Conservation (phyloP, 2,888 invertebrate genomes). For the Idaea biselata region DNA sequence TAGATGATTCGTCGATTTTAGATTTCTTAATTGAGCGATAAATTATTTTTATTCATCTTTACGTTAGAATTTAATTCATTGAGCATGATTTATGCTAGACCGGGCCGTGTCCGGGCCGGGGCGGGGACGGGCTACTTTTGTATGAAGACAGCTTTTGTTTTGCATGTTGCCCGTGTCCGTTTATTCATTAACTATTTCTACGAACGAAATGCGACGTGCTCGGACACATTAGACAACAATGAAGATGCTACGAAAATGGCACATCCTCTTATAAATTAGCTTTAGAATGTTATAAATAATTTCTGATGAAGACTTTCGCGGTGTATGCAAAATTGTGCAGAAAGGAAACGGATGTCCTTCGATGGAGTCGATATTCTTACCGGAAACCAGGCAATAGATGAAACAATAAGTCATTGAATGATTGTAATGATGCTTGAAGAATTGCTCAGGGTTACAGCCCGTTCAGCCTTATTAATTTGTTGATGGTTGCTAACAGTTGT, state of each 20-base stretch:
- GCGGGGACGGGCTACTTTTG: too few relatives aligned
- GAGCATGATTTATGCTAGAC: too few relatives aligned
- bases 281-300: slow-evolving; percentile 39
- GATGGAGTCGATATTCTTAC: slow-evolving; percentile 42
- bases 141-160: too few relatives aligned
- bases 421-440: slow-evolving; percentile 24
- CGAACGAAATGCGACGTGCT: slow-evolving; percentile 14
- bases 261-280: slow-evolving; percentile 51
- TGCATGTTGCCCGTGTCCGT: too few relatives aligned
- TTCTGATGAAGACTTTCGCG: slow-evolving; percentile 48
- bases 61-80: neutral
- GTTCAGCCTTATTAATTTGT: slow-evolving; percentile 1
- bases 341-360: slow-evolving; percentile 75
- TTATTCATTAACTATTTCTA: slow-evolving; percentile 9
- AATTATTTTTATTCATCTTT: neutral
- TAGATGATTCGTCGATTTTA: neutral
- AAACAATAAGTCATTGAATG: slow-evolving; percentile 44
- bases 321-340: slow-evolving; percentile 54
- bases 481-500: neutral
- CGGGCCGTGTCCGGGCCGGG: too few relatives aligned
- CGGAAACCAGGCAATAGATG: slow-evolving; percentile 57
- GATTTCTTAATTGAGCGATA: neutral
- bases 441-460: slow-evolving; percentile 19
- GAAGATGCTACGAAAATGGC: slow-evolving; percentile 37
- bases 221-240: slow-evolving; percentile 19